phyloP scores from a whole-genome alignment of 2,797 vertebrate genomes.

The Danio choprae region DNA sequence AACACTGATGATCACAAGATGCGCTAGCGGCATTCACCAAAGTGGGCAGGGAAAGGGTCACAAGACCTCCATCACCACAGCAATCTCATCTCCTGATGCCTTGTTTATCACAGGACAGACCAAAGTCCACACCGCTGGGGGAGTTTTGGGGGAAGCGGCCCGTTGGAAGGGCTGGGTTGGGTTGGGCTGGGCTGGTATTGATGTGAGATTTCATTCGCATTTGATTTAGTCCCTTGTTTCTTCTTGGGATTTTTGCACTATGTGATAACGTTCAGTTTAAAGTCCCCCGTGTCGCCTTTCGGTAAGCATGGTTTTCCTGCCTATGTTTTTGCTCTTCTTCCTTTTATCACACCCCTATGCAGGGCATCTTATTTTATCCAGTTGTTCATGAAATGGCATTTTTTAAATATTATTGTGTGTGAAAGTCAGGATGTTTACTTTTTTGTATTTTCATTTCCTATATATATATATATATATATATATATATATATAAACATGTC shows the following conservation, averaged over 20 bases:
- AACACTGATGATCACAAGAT: constrained; percentile 94
- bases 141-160: constrained; percentile 20
- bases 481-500: constrained; percentile 65
- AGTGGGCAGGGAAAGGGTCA: constrained; percentile 61
- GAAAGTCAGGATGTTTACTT: constrained; percentile 86
- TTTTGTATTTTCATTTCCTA: constrained; percentile 65
- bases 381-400: constrained; percentile 83
- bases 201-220: constrained; percentile 45
- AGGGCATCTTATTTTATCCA: constrained; percentile 83
- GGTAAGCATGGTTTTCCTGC: constrained; percentile 82
- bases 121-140: constrained; percentile 88
- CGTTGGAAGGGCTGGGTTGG: constrained; percentile 45
- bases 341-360: constrained; percentile 72
- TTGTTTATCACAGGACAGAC: constrained; percentile 78
- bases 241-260: constrained; percentile 91
- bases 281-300: constrained; percentile 81
- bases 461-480: constrained; percentile 55
- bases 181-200: constrained; percentile 48
- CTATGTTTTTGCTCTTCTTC: constrained; percentile 64
- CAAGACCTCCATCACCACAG: constrained; percentile 59
- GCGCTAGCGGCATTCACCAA: constrained; percentile 78
- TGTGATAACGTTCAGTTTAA: constrained; percentile 78
- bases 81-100: constrained; percentile 61
- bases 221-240: constrained; percentile 65
- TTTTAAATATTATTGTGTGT: constrained; percentile 74